A percentile compares a stretch with the other conserved stretches of the same genome.
These are phyloP conservation scores for Neoscelio sp. DNA, from an alignment of 2,888 invertebrate species.

Conservation along the genomic window DNA sequence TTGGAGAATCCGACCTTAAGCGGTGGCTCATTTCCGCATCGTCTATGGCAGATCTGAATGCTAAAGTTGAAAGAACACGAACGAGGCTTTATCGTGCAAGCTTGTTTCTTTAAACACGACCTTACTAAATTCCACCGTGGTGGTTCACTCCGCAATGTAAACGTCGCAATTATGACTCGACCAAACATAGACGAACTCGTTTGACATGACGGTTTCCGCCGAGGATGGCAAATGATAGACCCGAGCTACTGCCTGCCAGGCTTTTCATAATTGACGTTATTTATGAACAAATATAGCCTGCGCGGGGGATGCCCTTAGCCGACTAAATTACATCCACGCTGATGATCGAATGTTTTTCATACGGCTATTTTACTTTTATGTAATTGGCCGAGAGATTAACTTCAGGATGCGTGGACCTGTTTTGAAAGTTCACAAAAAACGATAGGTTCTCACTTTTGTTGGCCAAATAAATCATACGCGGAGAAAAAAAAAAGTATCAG, in stretches of 20 bases:
- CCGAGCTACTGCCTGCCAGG: constrained; percentile 28
- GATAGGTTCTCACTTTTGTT: no score
- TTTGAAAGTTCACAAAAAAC: no score
- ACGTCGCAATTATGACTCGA: constrained; percentile 56
- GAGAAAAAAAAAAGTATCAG: no score
- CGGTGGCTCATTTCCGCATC: constrained; percentile 26
- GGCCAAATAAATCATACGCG: no score
- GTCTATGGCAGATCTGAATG: background rate
- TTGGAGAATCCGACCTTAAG: constrained; percentile 25
- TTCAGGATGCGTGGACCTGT: background rate
- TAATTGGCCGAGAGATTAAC: constrained; percentile 1
- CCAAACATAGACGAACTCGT: constrained; percentile 38
- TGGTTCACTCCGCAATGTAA: constrained; percentile 23
- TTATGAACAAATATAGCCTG: constrained; percentile 40
- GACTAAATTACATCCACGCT: constrained; percentile 21
- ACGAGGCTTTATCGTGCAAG: background rate
- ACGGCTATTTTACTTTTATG: background rate
- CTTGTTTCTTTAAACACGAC: background rate
- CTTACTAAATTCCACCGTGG: background rate
- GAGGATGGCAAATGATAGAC: constrained; percentile 52
- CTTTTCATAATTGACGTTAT: constrained; percentile 65
- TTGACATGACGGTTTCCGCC: constrained; percentile 49
- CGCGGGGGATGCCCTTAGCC: background rate
- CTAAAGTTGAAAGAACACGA: background rate
- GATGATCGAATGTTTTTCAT: background rate